Evolutionary conservation across 2,113 vertebrate genomes (phyloP), one percentile per base, ranked within the genome.

Genomic region (Leptocoma aspasia): DNA sequence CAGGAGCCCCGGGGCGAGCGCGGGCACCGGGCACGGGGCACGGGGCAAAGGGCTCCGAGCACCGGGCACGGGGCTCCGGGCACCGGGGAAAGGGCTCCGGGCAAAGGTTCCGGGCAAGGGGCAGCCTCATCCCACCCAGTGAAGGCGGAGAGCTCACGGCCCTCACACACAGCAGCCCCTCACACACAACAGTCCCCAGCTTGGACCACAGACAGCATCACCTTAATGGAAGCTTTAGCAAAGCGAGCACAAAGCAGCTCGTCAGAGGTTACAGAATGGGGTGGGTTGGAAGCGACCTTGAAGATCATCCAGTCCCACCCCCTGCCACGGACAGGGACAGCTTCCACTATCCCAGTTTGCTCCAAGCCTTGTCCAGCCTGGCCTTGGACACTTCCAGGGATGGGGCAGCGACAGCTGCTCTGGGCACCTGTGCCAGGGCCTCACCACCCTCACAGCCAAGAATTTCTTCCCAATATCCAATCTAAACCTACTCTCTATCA

Each of bases 351-450:
- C 4, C 23, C 44, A 17, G 18, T 6, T 1, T 19, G 37, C 19
- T 73, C 45, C 68, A 13, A 89, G 69, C 9, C 20, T 4, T 0
- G 0, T 30, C 39, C 63, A 31, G 0, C 26, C 21, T 54, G n/a
- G 41, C 35, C 14, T 76, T 18, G 47, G 14, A 1, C n/a, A 11
- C 21, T 68, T 1, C 3, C 53, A 82, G 14, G 6, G 21, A 27
- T 76, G 17, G 22, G 27, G 18, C 50, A 72, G 27, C 21, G 50
- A 16, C 18, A 59, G 33, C 52, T 72, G 0, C 44, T 57, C 11
- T 57, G 59, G 22, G 31, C 31, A 57, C 0, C 27, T 50, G 22
- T 73, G 50, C 37, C 33, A 37, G 5, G 19, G 15, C 33, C 27
- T 52, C 3, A 0, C 4, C 27, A 39, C 19, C 33, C 23, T 81